phyloP scores from a whole-genome alignment of 2,888 invertebrate species.

The Coremacera marginata region DNA sequence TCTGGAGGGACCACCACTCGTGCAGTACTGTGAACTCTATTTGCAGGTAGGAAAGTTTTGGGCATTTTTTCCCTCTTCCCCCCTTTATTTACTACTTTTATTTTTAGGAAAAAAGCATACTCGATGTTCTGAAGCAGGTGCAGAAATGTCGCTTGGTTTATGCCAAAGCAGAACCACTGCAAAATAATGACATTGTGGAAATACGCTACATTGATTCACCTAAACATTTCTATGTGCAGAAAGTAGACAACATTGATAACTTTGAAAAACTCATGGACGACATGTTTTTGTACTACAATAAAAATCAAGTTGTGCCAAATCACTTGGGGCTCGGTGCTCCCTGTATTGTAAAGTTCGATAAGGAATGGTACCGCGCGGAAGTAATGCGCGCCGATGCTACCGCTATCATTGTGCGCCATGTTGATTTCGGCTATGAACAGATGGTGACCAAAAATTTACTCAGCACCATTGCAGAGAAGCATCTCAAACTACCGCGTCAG shows the following conservation, averaged over 20 bases:
- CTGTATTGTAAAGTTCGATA: conserved; percentile 84
- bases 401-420: conserved; percentile 82
- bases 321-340: conserved; percentile 74
- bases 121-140: conserved; percentile 60
- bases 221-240: conserved; percentile 80
- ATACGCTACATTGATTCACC: conserved; percentile 72
- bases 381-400: conserved; percentile 75
- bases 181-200: conserved; percentile 63
- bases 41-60: conserved; percentile 71
- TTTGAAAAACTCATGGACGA: conserved; percentile 78
- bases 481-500: conserved; percentile 78
- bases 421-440: conserved; percentile 97
- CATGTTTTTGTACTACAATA: conserved; percentile 74
- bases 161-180: conserved; percentile 58
- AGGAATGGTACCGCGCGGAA: conserved; percentile 91
- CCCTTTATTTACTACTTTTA: not conserved
- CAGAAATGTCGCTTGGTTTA: conserved; percentile 62
- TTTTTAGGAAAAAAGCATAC: conserved; percentile 56
- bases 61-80: not conserved
- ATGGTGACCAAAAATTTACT: conserved; percentile 75
- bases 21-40: conserved; percentile 82
- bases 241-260: conserved; percentile 73
- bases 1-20: conserved; percentile 78
- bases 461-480: conserved; percentile 75
- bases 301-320: conserved; percentile 69